These are phyloP conservation scores for Nephrotoma guestfalica DNA, from an alignment of 2,888 invertebrate genomes.

Conservation along the genomic window DNA sequence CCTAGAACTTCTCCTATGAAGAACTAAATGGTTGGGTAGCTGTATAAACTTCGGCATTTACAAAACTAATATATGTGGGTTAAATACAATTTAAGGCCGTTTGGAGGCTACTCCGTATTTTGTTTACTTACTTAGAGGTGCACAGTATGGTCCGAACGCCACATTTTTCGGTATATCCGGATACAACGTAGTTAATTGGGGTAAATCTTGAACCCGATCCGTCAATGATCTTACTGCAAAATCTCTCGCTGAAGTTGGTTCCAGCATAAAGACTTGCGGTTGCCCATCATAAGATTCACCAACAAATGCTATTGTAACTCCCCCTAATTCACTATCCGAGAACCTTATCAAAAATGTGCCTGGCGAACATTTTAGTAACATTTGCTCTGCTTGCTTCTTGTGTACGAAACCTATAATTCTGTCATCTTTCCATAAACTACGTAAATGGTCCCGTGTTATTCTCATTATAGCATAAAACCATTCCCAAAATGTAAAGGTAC, in stretches of 20 bases:
- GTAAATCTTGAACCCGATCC: slow-evolving; percentile 78
- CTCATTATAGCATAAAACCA: slow-evolving; percentile 99
- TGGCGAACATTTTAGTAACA: slow-evolving; percentile 57
- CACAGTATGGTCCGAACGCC: slow-evolving; percentile 83
- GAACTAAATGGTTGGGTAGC: too few species aligned
- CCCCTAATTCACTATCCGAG: slow-evolving; percentile 92
- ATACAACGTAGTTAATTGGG: slow-evolving; percentile 66
- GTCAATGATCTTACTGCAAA: slow-evolving; percentile 80
- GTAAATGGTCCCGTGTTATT: slow-evolving; percentile 83
- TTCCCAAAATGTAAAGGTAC: slow-evolving; percentile 98
- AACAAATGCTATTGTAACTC: slow-evolving; percentile 89
- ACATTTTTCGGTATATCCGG: slow-evolving; percentile 76
- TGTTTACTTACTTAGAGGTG: slow-evolving; percentile 50
- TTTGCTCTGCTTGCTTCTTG: slow-evolving; percentile 78
- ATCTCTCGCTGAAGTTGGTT: slow-evolving; percentile 89
- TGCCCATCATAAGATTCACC: slow-evolving; percentile 42
- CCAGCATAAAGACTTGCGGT: slow-evolving; percentile 58
- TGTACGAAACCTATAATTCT: slow-evolving; percentile 88
- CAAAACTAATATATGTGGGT: too few species aligned
- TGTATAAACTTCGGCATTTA: too few species aligned
- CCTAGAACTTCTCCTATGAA: too few species aligned
- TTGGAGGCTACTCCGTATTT: too few species aligned
- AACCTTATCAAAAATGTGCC: slow-evolving; percentile 92
- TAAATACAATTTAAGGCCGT: too few species aligned
- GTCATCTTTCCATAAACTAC: slow-evolving; percentile 84